These are phyloP conservation scores for Myocastor coypus DNA, from an alignment of 2,113 vertebrate genomes.

Conservation along the genomic window DNA sequence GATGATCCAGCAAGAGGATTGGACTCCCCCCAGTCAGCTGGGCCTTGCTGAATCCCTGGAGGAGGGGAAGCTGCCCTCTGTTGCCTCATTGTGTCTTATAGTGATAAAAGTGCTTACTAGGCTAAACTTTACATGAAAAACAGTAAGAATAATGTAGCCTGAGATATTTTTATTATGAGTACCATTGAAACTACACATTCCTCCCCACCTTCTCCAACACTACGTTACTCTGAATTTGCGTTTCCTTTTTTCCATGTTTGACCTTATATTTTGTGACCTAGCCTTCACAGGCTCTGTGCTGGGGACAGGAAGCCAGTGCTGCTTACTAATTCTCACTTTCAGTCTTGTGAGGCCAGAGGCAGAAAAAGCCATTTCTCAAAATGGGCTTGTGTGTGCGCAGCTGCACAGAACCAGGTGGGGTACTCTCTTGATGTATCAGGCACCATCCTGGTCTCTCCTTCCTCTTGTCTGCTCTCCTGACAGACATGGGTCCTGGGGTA, in stretches of 20 bases:
- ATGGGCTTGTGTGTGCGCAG: not conserved
- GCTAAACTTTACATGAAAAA: not conserved
- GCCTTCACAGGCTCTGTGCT: not conserved
- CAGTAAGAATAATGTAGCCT: not conserved
- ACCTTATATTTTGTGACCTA: not conserved
- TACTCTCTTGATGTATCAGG: not conserved
- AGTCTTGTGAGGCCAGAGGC: not conserved
- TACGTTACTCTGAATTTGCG: not conserved
- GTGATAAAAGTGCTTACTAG: slow-evolving; percentile 14
- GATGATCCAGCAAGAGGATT: not conserved
- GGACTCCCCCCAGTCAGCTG: rapidly evolving
- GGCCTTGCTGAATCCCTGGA: not conserved
- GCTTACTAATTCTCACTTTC: slow-evolving; percentile 29
- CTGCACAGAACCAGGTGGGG: not conserved
- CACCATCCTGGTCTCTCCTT: not conserved
- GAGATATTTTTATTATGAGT: not conserved
- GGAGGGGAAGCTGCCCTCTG: not conserved
- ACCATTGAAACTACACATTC: not conserved
- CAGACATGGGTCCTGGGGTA: not conserved
- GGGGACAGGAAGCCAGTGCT: not conserved
- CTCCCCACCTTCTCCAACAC: not conserved
- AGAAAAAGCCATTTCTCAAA: not conserved
- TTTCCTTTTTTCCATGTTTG: not conserved
- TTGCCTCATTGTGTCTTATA: slow-evolving; percentile 16
- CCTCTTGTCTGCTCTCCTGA: not conserved